These are phyloP conservation scores for Bryconaethiops microstoma DNA, from an alignment of 2,797 vertebrate genomes.

Conservation along the genomic window DNA sequence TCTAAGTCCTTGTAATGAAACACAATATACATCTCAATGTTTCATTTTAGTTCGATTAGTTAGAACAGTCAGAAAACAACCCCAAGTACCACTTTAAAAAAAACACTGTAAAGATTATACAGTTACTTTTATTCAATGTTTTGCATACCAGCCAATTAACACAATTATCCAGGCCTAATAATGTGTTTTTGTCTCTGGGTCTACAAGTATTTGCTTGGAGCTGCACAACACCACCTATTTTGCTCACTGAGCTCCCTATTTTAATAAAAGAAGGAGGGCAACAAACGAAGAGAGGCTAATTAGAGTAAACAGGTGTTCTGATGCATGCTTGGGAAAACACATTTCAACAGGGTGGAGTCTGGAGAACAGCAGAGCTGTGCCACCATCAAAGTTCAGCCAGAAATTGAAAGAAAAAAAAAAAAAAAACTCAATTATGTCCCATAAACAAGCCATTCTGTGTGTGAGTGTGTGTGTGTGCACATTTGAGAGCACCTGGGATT, in stretches of 20 bases:
- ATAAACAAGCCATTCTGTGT: too few relatives aligned
- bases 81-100: too few relatives aligned
- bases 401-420: too few relatives aligned
- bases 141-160: too few relatives aligned
- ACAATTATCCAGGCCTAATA: too few relatives aligned
- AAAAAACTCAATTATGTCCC: background rate
- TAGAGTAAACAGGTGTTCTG: constrained; percentile 30
- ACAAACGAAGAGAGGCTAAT: constrained; percentile 2
- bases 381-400: background rate
- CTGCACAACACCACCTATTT: constrained; percentile 20
- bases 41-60: too few relatives aligned
- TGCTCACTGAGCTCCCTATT: constrained; percentile 20
- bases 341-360: constrained; percentile 16
- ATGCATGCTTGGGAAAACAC: background rate
- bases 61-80: too few relatives aligned
- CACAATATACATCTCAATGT: too few relatives aligned
- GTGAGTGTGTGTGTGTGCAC: too few relatives aligned
- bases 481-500: background rate
- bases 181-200: background rate
- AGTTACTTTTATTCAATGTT: too few relatives aligned
- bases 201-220: constrained; percentile 17
- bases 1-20: too few relatives aligned
- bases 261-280: background rate
- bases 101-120: too few relatives aligned
- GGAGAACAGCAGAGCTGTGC: background rate